Conservation (phyloP, 2,888 invertebrate genomes). For the Sinotaia quadrata region DNA sequence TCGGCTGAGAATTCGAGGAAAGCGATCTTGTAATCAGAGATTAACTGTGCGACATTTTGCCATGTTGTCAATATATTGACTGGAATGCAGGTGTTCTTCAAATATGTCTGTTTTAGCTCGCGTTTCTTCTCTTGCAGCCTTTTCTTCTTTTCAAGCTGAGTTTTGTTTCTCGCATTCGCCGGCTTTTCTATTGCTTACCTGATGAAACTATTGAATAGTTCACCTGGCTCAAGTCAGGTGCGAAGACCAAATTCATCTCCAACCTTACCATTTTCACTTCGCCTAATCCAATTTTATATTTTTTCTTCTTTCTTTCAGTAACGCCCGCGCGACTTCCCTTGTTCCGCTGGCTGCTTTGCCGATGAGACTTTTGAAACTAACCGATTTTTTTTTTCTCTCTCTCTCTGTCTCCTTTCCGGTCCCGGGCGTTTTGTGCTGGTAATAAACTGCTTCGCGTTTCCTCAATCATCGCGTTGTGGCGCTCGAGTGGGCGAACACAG, state of each 20-base stretch:
- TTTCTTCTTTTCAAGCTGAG: too few relatives aligned
- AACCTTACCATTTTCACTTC: neutral
- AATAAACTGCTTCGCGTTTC: constrained; percentile 5
- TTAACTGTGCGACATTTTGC: too few relatives aligned
- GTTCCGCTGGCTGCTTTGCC: neutral
- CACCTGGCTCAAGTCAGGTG: constrained; percentile 3
- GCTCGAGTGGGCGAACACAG: neutral
- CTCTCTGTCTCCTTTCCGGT: constrained; percentile 6
- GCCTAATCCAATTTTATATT: constrained; percentile 1
- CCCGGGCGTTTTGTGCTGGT: constrained; percentile 7
- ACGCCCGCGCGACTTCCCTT: neutral
- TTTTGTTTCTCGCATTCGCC: too few relatives aligned
- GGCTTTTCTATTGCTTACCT: too few relatives aligned
- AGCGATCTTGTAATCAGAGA: too few relatives aligned
- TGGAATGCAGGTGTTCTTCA: too few relatives aligned
- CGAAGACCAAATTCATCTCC: neutral
- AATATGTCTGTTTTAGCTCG: too few relatives aligned
- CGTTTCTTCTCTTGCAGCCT: too few relatives aligned
- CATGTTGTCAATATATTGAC: too few relatives aligned
- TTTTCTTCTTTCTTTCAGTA: neutral
- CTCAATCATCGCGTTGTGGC: neutral
- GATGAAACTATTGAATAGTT: neutral
- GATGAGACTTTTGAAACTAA: neutral
- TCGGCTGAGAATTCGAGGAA: too few relatives aligned
- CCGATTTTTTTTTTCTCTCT: too few relatives aligned